Evolutionary conservation across 2,113 vertebrate genomes (phyloP), one percentile per base, ranked within the genome.

Genomic region (Rhagologus leucostigma): DNA sequence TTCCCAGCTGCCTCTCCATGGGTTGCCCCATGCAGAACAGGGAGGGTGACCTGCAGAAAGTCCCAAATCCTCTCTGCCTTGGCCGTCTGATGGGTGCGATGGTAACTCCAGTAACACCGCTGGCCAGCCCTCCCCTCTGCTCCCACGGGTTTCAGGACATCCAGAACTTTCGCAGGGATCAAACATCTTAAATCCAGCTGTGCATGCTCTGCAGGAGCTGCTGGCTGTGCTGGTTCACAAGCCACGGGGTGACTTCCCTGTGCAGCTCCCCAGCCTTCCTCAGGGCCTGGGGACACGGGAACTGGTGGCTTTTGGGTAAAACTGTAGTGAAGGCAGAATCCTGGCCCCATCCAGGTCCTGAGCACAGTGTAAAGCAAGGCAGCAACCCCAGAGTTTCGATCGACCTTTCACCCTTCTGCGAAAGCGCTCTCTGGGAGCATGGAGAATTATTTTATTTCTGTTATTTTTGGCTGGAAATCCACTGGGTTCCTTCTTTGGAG

Each of bases 381-480:
- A 71, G 78, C 69, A 63, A 6, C 49, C 62, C 35, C 20, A 2
- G 67, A 57, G 68, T 60, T 80, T 60, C 22, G 59, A 32, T 18
- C 0, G 4, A 92, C 53, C 70, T 63, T 56, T 71, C 3, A 27
- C 35, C 85, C 67, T 89, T 89, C 87, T 64, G 41, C 0, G 2
- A 78, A 93, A 82, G 78, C 5, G 0, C 29, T 60, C n/a, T 18
- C 59, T 69, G 80, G 73, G 56, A 91, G 71, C 42, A 53, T 1
- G 2, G 65, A 41, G n/a, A 12, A 57, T 74, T 57, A 21, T 44
- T 81, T 74, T 73, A 55, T 84, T 85, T 68, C 71, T 73, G 0
- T 74, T 94, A 39, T 62, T 95, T 88, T 89, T 80, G 69, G 64
- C 80, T 84, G 32, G 46, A 65, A 92, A 56, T 59, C 50, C 53